phyloP scores from a whole-genome alignment of 2,797 vertebrate species.

The Propithecus perrieri region DNA sequence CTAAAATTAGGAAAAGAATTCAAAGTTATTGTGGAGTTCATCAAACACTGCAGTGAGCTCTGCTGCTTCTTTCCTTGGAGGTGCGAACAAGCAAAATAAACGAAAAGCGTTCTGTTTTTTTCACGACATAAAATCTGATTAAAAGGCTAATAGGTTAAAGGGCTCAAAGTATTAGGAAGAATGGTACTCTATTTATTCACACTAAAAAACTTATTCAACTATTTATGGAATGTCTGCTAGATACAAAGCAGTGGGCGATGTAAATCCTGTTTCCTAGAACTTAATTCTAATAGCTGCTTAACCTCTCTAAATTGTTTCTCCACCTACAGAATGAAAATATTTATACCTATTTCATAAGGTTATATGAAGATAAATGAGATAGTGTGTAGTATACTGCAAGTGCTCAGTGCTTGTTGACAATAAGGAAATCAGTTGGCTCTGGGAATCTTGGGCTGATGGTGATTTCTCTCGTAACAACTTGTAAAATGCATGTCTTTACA shows the following conservation, averaged over 20 bases:
- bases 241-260: not conserved
- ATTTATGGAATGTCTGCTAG: slow-evolving; percentile 48
- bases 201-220: slow-evolving; percentile 26
- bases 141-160: slow-evolving; percentile 30
- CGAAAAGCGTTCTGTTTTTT: slow-evolving; percentile 50
- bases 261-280: slow-evolving; percentile 39
- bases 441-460: not conserved
- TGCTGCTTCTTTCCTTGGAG: not conserved
- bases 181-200: slow-evolving; percentile 35
- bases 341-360: not conserved
- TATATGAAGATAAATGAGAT: slow-evolving; percentile 30
- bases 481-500: not conserved
- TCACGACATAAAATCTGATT: slow-evolving; percentile 27
- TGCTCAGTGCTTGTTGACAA: not conserved
- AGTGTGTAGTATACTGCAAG: not conserved
- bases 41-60: not conserved
- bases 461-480: not conserved
- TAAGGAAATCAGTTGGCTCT: not conserved
- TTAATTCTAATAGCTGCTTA: slow-evolving; percentile 5
- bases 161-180: slow-evolving; percentile 31
- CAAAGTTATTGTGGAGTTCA: not conserved
- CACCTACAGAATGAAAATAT: slow-evolving; percentile 40
- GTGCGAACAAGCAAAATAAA: slow-evolving; percentile 27
- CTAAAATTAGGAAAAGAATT: slow-evolving; percentile 43
- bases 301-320: not conserved